These are phyloP conservation scores for Brachyhypopomus occidentalis DNA, from an alignment of 2,113 vertebrate species.

Conservation along the genomic window DNA sequence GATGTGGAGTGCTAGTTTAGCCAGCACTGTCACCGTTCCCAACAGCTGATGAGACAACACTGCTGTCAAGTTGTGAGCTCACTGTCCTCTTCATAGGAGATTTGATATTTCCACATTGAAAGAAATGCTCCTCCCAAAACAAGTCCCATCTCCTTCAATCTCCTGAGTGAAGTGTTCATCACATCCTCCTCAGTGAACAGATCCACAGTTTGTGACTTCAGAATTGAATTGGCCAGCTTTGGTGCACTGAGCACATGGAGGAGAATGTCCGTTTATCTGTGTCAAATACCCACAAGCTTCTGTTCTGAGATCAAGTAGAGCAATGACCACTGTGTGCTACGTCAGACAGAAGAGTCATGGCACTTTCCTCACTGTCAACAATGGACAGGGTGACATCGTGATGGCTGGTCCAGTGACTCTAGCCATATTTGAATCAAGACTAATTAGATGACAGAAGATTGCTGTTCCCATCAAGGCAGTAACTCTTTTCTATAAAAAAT, in stretches of 20 bases:
- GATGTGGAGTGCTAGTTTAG: neutral
- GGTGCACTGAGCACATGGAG: neutral
- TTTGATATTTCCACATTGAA: neutral
- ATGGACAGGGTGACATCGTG: too few relatives aligned
- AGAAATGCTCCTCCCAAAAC: neutral
- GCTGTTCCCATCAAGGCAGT: too few relatives aligned
- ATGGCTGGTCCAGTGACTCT: too few relatives aligned
- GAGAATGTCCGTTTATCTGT: neutral
- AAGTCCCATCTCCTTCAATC: neutral
- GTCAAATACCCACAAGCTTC: too few relatives aligned
- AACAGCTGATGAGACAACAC: neutral
- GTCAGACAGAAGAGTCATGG: too few relatives aligned
- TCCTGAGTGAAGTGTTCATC: neutral
- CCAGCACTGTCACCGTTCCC: neutral
- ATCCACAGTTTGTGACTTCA: neutral
- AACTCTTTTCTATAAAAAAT: too few relatives aligned
- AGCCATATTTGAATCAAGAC: too few relatives aligned
- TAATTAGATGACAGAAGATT: too few relatives aligned
- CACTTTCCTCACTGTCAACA: too few relatives aligned
- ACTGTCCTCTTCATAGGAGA: neutral
- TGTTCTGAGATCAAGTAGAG: too few relatives aligned
- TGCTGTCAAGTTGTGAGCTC: conserved; percentile 10
- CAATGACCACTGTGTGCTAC: too few relatives aligned
- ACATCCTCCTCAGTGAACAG: neutral
- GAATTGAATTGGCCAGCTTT: too few relatives aligned